These are phyloP conservation scores for Danaus plexippus DNA, from an alignment of 1,140 invertebrate genomes.

Conservation along the genomic window DNA sequence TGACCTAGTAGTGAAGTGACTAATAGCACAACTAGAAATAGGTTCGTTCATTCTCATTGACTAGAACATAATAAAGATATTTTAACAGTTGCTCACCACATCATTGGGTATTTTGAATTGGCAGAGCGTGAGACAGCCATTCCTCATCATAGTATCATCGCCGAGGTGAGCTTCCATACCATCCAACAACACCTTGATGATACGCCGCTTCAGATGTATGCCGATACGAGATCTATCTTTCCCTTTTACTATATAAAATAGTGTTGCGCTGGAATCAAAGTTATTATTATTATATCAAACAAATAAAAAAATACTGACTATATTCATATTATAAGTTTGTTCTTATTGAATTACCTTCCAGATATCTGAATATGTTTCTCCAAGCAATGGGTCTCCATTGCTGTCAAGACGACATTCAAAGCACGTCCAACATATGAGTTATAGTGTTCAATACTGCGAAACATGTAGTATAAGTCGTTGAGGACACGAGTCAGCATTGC, in stretches of 20 bases:
- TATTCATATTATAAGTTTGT: too few species aligned
- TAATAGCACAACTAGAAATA: too few species aligned
- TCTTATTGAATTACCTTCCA: conserved; percentile 77
- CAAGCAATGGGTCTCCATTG: conserved; percentile 86
- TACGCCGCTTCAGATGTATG: conserved; percentile 81
- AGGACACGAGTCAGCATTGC: conserved; percentile 85
- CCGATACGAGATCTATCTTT: conserved; percentile 80
- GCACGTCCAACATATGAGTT: conserved; percentile 82
- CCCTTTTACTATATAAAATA: conserved; percentile 94
- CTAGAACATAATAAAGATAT: too few species aligned
- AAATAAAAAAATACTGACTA: conserved; percentile 1
- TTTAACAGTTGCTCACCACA: conserved; percentile 76
- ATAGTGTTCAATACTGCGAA: conserved; percentile 78
- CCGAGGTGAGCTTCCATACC: conserved; percentile 89
- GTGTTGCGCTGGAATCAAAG: conserved; percentile 81
- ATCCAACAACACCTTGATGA: conserved; percentile 85
- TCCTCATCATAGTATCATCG: conserved; percentile 94
- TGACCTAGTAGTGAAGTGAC: too few species aligned
- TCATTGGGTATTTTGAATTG: conserved; percentile 96
- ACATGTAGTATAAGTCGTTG: conserved; percentile 93
- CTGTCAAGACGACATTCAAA: conserved; percentile 83
- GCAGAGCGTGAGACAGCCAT: conserved; percentile 94
- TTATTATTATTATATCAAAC: background rate
- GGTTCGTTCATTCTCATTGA: too few species aligned
- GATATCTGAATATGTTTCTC: conserved; percentile 94